A percentile compares a stretch with the other conserved stretches of the same genome.
These are phyloP conservation scores for Aporrectodea caliginosa DNA, from an alignment of 1,140 invertebrate genomes.

Conservation along the genomic window DNA sequence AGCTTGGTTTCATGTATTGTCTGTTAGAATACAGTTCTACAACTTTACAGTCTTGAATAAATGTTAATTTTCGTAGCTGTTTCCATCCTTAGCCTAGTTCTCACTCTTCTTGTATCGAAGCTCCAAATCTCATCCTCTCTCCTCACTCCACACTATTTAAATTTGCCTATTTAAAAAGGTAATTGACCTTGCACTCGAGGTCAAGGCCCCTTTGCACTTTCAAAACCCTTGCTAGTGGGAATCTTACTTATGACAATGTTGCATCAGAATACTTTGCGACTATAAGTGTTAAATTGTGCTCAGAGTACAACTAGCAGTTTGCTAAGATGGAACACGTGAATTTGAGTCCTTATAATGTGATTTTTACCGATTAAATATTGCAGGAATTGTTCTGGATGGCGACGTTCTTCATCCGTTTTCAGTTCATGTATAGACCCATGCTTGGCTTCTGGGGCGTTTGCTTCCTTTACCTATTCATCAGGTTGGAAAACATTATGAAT, in stretches of 20 bases:
- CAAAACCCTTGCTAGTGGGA: neutral
- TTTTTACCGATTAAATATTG: neutral
- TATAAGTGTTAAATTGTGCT: neutral
- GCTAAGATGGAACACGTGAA: neutral
- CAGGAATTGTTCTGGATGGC: conserved; percentile 30
- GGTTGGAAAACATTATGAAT: conserved; percentile 17
- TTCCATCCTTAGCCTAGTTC: no score
- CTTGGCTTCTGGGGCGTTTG: conserved; percentile 27
- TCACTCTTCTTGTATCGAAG: no score
- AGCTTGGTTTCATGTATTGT: neutral
- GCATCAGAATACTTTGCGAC: no score
- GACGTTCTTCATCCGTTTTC: conserved; percentile 24
- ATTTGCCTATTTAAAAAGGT: no score
- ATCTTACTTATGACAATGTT: neutral
- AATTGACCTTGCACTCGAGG: neutral
- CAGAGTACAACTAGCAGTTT: neutral
- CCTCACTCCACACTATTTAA: no score
- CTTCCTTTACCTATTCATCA: conserved; percentile 31
- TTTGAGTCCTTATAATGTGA: neutral
- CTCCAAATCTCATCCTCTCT: no score
- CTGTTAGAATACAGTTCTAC: neutral
- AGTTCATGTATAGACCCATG: conserved; percentile 27
- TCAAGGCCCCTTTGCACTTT: neutral
- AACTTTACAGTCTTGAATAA: no score
- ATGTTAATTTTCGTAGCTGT: no score